Evolutionary conservation across 2,888 invertebrate genomes (phyloP), one percentile per base, ranked within the genome.

Genomic region (Omphaloscelis lunosa): DNA sequence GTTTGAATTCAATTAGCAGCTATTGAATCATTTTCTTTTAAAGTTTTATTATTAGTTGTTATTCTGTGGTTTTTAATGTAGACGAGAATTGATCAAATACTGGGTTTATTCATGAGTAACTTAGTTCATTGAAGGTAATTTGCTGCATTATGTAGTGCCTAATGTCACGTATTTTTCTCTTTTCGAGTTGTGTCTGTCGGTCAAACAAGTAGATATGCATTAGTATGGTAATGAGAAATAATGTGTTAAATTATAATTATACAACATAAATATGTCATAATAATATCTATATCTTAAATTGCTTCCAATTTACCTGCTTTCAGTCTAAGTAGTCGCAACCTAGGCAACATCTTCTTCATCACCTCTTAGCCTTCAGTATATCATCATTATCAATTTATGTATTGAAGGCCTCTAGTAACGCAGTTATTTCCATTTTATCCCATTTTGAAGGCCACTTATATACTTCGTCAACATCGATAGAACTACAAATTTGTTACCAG

Each of bases 401-500:
- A 79, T n/a, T n/a, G 8, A 23, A 69, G 9, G 15, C 2, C 23
- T 45, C 23, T 2, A 39, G 5, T 12, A 27, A 45, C n/a, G 15
- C 27, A 17, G 6, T 23, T 6, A 23, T 23, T 53, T 76, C 23
- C 48, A 75, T n/a, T 29, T 77, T 20, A 9, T 41, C 15, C 11
- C 7, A n/a, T 17, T 76, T 74, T 56, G 23, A 59, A 79, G 34
- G 58, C 6, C 59, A 62, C 29, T 77, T 62, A 51, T 41, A 75
- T 15, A 63, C n/a, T 62, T 23, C 5, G 7, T 72, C 53, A 59
- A 81, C 48, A 71, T 67, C 27, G 48, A 72, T 77, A 72, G 51
- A 66, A 56, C 62, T 56, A 84, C 82, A 77, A 86, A 82, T 84
- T 80, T 73, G 89, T 84, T 75, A 69, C 70, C 73, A 34, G 79